A percentile compares a stretch with the other conserved stretches of the same genome.
phyloP scores from a whole-genome alignment of 2,888 invertebrate genomes.

The Thera britannica region DNA sequence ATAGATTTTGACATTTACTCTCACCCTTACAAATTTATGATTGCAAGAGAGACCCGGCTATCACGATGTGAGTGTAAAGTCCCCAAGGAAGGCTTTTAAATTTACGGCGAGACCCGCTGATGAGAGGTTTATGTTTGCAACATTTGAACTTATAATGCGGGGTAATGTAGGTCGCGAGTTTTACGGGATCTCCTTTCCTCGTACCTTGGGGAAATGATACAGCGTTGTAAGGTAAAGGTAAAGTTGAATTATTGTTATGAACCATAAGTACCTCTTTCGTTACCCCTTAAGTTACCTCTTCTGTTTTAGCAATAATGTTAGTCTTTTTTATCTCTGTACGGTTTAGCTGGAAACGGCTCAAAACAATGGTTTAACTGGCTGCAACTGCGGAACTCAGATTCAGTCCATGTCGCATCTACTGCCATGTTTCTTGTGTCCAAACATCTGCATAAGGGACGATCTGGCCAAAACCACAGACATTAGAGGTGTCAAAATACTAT shows the following conservation, averaged over 20 bases:
- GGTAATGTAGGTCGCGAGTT: slow-evolving; percentile 40
- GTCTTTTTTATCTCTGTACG: too few species aligned
- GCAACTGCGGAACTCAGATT: too few species aligned
- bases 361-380: too few species aligned
- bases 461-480: too few species aligned
- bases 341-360: too few species aligned
- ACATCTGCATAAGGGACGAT: too few species aligned
- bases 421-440: too few species aligned
- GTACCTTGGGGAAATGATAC: slow-evolving; percentile 22
- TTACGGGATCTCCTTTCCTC: slow-evolving; percentile 39
- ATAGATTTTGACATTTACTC: too few species aligned
- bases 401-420: too few species aligned
- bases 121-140: slow-evolving; percentile 73
- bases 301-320: neutral
- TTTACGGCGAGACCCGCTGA: slow-evolving; percentile 73
- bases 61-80: slow-evolving; percentile 27
- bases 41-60: neutral
- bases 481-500: too few species aligned
- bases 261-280: neutral
- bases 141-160: slow-evolving; percentile 61
- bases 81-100: slow-evolving; percentile 74
- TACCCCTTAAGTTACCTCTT: neutral
- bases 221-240: neutral
- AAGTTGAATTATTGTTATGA: slow-evolving; percentile 2
- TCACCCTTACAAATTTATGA: too few species aligned